Conservation (phyloP, 2,113 vertebrate species). For the Chroicocephalus ridibundus region DNA sequence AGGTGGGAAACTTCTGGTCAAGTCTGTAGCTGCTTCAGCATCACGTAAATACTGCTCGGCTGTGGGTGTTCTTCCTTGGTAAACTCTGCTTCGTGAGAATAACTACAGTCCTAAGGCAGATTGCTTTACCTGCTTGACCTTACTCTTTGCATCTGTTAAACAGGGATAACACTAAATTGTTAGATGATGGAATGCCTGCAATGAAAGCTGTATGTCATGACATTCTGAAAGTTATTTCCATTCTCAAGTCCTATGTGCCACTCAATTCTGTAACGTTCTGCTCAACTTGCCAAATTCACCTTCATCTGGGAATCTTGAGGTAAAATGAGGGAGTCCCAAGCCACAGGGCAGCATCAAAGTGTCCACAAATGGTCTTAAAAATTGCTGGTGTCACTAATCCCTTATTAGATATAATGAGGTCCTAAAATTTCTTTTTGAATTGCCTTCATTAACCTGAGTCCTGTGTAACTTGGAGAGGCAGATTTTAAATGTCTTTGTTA, state of each 20-base stretch:
- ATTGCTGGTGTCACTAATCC: conserved; percentile 63
- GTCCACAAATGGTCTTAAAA: conserved; percentile 48
- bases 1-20: background rate
- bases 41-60: background rate
- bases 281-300: background rate
- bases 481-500: conserved; percentile 64
- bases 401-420: conserved; percentile 67
- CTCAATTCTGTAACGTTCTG: background rate
- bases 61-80: background rate
- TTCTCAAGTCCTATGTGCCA: background rate
- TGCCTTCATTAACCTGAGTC: conserved; percentile 55
- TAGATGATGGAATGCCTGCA: background rate
- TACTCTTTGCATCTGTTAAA: background rate
- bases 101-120: background rate
- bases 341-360: conserved; percentile 37
- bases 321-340: conserved; percentile 9
- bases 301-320: background rate
- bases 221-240: background rate
- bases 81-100: background rate
- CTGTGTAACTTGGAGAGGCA: conserved; percentile 46
- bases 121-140: background rate
- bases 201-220: background rate
- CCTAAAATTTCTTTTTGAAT: conserved; percentile 53
- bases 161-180: background rate
- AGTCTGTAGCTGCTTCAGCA: background rate